Evolutionary conservation across 2,888 invertebrate genomes (phyloP), one percentile per base, ranked within the genome.

Genomic region (Plebejus argus): DNA sequence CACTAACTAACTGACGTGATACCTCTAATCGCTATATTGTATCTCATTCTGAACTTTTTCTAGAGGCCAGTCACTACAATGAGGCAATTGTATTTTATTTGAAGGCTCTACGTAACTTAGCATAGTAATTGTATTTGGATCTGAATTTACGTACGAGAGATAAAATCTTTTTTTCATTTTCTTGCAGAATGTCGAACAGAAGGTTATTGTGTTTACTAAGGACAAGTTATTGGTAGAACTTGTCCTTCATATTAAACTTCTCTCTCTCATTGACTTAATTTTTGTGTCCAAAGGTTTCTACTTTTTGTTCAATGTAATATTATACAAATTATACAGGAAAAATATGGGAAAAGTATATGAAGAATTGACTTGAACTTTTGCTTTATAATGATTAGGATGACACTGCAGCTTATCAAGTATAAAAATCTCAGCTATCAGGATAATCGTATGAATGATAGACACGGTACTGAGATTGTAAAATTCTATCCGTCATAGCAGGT

Each of bases 21-120:
- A 86, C 86, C 85, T 88, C 83, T 88, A 85, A 86, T 87, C 84
- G 82, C 85, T 87, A 85, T 85, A 86, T 87, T 85, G 83, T 83
- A 81, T 78, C 79, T 79, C 77, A 82, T 84, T 79, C 82, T 76
- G 78, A 78, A 72, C 61, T 80, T 79, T 76, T 23, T 53, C 49
- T 39, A 74, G 23, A 53, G 74, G 23, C 74, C 74, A 15, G 28
- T 74, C 3, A 74, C 49, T 49, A 49, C 45, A 74, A 49, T 71
- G 71, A 53, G 23, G 28, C 49, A 53, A 74, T 74, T 74, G 28
- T 74, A 28, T 74, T 71, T 71, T 39, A n/a, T n/a, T 39, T 39
- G 35, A 39, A 39, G 35, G 71, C 20, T 28, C 28, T 15, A 61
- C 61, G 10, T 61, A 66, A 66, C 66, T 66, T 66, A 66, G 28